Evolutionary conservation across 2,113 vertebrate genomes (phyloP).

Genomic region (Puma concolor): DNA sequence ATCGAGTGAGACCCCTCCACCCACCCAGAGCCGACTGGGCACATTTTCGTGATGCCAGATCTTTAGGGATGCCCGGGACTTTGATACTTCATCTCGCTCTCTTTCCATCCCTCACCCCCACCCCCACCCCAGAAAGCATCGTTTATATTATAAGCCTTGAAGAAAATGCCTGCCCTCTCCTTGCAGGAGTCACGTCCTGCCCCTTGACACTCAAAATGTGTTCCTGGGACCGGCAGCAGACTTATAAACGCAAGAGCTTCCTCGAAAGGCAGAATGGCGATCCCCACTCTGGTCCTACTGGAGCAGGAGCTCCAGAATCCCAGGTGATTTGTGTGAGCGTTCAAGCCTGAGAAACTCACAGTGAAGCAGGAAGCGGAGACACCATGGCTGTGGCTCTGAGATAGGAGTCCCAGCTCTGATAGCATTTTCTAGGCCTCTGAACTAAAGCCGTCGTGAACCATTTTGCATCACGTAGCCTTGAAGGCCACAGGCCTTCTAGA

Average conservation of each 20-base stretch:
- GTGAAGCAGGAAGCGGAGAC: neutral
- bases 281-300: neutral
- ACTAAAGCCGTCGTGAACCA: neutral
- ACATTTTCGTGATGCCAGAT: neutral
- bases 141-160: neutral
- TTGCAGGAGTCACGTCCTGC: neutral
- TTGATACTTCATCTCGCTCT: neutral
- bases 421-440: neutral
- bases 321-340: neutral
- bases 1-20: neutral
- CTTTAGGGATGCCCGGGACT: neutral
- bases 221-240: neutral
- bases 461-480: neutral
- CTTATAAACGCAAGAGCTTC: neutral
- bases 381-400: neutral
- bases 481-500: neutral
- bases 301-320: neutral
- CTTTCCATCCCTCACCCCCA: fast-evolving
- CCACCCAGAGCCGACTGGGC: neutral
- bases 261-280: neutral
- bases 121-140: neutral
- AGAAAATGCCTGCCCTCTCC: neutral
- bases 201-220: neutral
- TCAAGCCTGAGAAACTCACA: neutral
- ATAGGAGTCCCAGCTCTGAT: neutral